Conservation (phyloP, 2,888 invertebrate species). For the Euclidia mi region DNA sequence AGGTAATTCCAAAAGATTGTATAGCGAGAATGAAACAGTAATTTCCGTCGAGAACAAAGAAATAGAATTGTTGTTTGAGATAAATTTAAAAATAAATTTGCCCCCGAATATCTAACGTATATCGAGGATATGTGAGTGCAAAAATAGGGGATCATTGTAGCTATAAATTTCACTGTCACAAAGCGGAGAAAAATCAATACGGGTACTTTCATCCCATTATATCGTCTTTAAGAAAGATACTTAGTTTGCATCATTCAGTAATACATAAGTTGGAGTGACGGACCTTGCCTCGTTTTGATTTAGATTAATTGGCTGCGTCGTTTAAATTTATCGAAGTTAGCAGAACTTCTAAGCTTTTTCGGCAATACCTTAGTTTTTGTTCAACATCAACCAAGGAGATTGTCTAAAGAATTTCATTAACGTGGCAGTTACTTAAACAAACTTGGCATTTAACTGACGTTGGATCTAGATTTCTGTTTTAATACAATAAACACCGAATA, state of each 20-base stretch:
- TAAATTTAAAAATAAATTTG: slow-evolving; percentile 13
- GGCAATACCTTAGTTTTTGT: slow-evolving; percentile 3
- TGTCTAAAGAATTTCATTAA: slow-evolving; percentile 10
- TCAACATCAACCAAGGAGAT: background rate
- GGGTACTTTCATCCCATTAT: slow-evolving; percentile 17
- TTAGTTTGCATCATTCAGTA: slow-evolving; percentile 5
- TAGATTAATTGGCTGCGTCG: slow-evolving; percentile 27
- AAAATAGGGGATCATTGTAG: slow-evolving; percentile 50
- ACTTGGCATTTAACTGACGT: background rate
- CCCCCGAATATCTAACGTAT: slow-evolving; percentile 16
- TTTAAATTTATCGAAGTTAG: slow-evolving; percentile 25
- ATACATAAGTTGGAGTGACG: slow-evolving; percentile 9
- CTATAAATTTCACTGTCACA: slow-evolving; percentile 56
- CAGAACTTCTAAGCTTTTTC: slow-evolving; percentile 10
- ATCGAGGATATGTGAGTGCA: slow-evolving; percentile 43
- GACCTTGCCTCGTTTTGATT: slow-evolving; percentile 12
- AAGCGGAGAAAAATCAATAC: slow-evolving; percentile 48
- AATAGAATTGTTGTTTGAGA: slow-evolving; percentile 5
- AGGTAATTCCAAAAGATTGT: slow-evolving; percentile 9
- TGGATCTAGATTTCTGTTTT: background rate
- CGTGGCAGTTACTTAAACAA: background rate
- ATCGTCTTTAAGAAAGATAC: slow-evolving; percentile 12
- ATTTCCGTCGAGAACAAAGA: slow-evolving; percentile 10
- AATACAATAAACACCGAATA: background rate
- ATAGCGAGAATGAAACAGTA: slow-evolving; percentile 16